These are phyloP conservation scores for Gastracanthus pulcherrimus DNA, from an alignment of 2,888 invertebrate genomes.

Conservation along the genomic window DNA sequence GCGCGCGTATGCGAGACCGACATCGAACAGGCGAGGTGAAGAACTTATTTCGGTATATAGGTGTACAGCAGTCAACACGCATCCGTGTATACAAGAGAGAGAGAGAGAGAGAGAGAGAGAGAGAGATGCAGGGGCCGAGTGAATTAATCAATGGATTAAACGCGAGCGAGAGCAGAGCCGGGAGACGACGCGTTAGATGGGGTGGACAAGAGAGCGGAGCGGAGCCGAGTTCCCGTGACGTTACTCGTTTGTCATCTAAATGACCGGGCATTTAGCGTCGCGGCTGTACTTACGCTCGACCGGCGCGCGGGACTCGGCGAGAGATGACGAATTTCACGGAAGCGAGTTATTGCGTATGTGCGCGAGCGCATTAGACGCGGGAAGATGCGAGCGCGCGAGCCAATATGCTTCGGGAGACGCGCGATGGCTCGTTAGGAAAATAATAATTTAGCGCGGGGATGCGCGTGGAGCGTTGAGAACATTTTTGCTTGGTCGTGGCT, in stretches of 20 bases:
- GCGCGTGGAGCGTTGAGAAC: background rate
- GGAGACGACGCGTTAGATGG: slow-evolving; percentile 44
- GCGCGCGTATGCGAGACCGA: background rate
- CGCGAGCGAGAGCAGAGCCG: slow-evolving; percentile 51
- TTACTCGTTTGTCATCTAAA: slow-evolving; percentile 76
- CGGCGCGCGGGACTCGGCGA: background rate
- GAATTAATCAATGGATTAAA: slow-evolving; percentile 76
- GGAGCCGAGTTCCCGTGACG: slow-evolving; percentile 65
- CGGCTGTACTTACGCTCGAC: slow-evolving; percentile 38
- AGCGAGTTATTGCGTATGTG: background rate
- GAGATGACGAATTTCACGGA: slow-evolving; percentile 57
- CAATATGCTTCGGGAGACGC: slow-evolving; percentile 4
- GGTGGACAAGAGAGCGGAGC: slow-evolving; percentile 32
- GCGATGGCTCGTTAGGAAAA: background rate
- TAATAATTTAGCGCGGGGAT: background rate
- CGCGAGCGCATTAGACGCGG: slow-evolving; percentile 17
- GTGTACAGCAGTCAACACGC: too few relatives aligned
- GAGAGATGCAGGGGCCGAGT: slow-evolving; percentile 57
- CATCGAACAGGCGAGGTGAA: slow-evolving; percentile 1
- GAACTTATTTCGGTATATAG: too few relatives aligned
- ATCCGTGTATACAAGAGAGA: slow-evolving; percentile 50
- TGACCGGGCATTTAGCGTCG: slow-evolving; percentile 73
- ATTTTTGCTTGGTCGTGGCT: background rate
- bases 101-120: background rate
- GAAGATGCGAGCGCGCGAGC: background rate